phyloP scores from a whole-genome alignment of 1,140 invertebrate species.

The Temnothorax longispinosus region DNA sequence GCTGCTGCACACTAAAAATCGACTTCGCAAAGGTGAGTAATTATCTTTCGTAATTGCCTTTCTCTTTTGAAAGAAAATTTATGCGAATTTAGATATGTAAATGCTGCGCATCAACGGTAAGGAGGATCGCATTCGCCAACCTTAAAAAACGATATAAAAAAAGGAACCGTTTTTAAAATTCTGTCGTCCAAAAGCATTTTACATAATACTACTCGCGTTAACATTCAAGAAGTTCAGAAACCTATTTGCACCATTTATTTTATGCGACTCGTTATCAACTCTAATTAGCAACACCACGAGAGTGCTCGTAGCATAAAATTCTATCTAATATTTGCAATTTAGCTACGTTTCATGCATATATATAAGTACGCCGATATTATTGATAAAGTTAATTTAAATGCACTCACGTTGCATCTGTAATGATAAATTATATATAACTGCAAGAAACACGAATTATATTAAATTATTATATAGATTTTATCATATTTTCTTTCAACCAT shows the following conservation, averaged over 20 bases:
- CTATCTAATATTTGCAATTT: conserved; percentile 62
- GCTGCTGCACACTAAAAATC: conserved; percentile 99
- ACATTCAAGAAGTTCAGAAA: conserved; percentile 50
- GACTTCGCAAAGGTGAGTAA: conserved; percentile 98
- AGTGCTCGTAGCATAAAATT: conserved; percentile 30
- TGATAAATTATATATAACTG: not conserved
- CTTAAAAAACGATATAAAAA: conserved; percentile 15
- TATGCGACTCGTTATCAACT: conserved; percentile 65
- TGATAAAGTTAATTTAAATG: not conserved
- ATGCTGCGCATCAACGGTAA: not conserved
- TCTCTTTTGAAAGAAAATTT: not conserved
- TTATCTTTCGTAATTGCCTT: conserved; percentile 28
- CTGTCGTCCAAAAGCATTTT: conserved; percentile 8
- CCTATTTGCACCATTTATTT: conserved; percentile 54
- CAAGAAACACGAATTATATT: not conserved
- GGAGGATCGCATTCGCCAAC: not conserved
- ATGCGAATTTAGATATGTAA: conserved; percentile 26
- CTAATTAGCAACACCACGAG: conserved; percentile 54
- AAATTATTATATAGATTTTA: not conserved
- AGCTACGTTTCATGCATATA: conserved; percentile 13
- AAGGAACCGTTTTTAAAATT: conserved; percentile 19
- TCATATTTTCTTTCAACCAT: not conserved
- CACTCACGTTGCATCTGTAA: not conserved
- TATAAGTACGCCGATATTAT: not conserved
- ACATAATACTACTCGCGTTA: not conserved